Evolutionary conservation across 2,797 vertebrate genomes (phyloP), one percentile per base, ranked within the genome.

Genomic region (Danio choprae): DNA sequence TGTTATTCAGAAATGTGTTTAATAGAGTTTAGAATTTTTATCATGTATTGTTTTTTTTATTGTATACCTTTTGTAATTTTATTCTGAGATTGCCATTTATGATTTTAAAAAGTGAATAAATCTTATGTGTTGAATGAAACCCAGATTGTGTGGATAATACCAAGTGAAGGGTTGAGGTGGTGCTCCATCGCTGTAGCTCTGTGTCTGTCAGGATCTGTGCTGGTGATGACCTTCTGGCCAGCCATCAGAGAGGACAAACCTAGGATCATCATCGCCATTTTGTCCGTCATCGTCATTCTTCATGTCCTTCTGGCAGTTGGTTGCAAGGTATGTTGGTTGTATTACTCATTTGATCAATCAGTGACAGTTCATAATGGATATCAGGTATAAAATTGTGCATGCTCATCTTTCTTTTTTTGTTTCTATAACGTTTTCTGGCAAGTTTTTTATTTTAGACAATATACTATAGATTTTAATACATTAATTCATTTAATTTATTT

Each of bases 191-290:
- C 89, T 48, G 88, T 96, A 71, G 96, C 97, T 10, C 92, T 99
- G 81, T 94, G 93, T 87, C 92, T 99, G 62, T 99, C 98, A 0
- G 96, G 97, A 15, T 96, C 97, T 0, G 95, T 98, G 74, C 87
- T 99, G 89, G 92, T 95, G 46, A 90, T 97, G 92, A 99, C 98
- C 0, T 97, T 99, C 86, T 98, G 96, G 97, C 97, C 97, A 0
- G 96, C 96, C 0, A 94, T 99, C 78, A 93, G 95, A 2, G 96
- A 98, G 0, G 97, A 99, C 90, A 95, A 93, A 77, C 94, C 95
- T 56, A 94, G 94, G 65, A 69, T 99, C 0, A 94, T 95, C 0
- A 74, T 96, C 64, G 92, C 93, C 0, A 93, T 95, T 0, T 80
- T 97, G 43, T 88, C 90, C 6, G 80, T 90, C 6, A 90, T 99